Conservation (phyloP, 2,888 invertebrate genomes). For the Drosophila flavopinicola region DNA sequence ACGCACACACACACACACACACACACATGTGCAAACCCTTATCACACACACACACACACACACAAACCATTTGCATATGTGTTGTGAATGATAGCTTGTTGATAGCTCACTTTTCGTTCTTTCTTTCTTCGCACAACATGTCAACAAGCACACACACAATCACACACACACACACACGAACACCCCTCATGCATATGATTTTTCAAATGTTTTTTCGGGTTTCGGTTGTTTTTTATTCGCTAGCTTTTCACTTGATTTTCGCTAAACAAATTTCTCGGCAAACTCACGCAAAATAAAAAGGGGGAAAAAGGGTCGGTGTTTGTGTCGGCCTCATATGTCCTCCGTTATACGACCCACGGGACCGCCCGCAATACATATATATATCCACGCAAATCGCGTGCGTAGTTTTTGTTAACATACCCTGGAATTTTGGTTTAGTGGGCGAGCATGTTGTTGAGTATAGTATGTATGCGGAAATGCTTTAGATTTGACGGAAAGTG, state of each 20-base stretch:
- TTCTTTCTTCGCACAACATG: constrained; percentile 52
- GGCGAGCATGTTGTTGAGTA: background rate
- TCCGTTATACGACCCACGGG: constrained; percentile 46
- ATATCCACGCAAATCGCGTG: constrained; percentile 61
- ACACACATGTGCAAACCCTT: constrained; percentile 20
- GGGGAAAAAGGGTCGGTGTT: constrained; percentile 53
- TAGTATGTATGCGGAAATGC: too few relatives aligned
- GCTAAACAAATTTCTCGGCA: constrained; percentile 61
- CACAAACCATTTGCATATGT: constrained; percentile 54
- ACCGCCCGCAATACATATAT: constrained; percentile 33
- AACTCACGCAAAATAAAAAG: constrained; percentile 37
- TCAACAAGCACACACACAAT: constrained; percentile 61
- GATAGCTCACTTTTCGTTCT: constrained; percentile 72
- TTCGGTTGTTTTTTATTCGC: constrained; percentile 34
- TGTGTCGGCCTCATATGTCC: constrained; percentile 26
- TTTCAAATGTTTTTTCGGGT: constrained; percentile 67
- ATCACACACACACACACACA: constrained; percentile 42
- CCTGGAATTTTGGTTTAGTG: constrained; percentile 5
- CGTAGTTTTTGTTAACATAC: constrained; percentile 52
- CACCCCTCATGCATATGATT: constrained; percentile 62
- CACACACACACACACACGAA: constrained; percentile 1
- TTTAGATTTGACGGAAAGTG: too few relatives aligned
- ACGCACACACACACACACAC: constrained; percentile 29
- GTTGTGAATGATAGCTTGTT: constrained; percentile 80
- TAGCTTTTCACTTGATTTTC: constrained; percentile 71